Conservation (phyloP, 2,797 vertebrate species). For the Threskiornis aethiopicus region DNA sequence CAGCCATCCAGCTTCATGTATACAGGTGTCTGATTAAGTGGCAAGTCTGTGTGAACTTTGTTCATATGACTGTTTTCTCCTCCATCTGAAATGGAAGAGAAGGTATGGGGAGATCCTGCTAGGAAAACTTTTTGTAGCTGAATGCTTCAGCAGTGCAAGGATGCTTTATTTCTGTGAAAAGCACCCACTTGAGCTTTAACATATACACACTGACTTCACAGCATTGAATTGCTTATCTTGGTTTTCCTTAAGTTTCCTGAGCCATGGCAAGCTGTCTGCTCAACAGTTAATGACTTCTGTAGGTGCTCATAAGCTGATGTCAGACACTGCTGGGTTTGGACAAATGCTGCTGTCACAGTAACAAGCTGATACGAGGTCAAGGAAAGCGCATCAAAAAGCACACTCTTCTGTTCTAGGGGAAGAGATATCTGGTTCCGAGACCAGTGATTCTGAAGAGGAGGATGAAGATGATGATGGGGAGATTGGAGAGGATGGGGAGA, state of each 20-base stretch:
- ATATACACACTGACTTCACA: background rate
- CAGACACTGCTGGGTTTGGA: background rate
- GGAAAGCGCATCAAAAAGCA: background rate
- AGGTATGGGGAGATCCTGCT: background rate
- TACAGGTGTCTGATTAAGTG: background rate
- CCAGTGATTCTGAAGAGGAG: conserved; percentile 90
- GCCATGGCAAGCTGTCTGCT: background rate
- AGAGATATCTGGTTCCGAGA: conserved; percentile 96
- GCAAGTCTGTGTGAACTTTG: background rate
- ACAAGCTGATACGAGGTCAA: background rate
- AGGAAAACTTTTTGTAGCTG: background rate
- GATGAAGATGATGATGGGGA: conserved; percentile 91
- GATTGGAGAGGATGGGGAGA: conserved; percentile 86
- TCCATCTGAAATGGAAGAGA: background rate
- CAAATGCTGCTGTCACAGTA: background rate
- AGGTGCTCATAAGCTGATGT: background rate
- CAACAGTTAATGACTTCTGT: background rate
- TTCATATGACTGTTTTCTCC: background rate
- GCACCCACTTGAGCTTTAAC: background rate
- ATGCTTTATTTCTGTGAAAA: background rate
- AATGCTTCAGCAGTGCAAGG: background rate
- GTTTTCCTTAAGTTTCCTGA: background rate
- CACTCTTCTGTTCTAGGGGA: conserved; percentile 80
- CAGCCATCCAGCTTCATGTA: background rate
- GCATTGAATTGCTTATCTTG: background rate